These are phyloP conservation scores for Lepidostoma basale DNA, from an alignment of 1,140 invertebrate genomes.

Conservation along the genomic window DNA sequence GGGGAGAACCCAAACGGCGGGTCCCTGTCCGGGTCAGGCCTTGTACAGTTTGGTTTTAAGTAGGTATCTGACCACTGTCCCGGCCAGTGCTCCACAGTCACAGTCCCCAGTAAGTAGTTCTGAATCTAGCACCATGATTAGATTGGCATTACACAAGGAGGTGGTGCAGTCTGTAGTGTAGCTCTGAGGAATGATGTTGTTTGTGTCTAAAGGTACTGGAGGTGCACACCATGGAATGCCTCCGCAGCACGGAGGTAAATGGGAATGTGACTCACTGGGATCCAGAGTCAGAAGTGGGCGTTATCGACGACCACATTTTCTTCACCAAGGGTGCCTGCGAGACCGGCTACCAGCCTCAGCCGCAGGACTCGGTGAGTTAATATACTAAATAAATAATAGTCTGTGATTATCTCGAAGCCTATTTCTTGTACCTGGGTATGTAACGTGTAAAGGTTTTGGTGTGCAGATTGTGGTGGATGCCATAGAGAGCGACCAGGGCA, in stretches of 20 bases:
- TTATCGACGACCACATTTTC: constrained; percentile 61
- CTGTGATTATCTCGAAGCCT: no score
- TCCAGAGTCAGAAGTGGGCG: constrained; percentile 53
- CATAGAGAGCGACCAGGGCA: constrained; percentile 71
- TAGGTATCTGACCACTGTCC: no score
- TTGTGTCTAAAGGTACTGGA: constrained; percentile 59
- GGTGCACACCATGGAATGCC: constrained; percentile 61
- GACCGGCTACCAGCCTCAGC: constrained; percentile 59
- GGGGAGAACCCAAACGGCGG: no score
- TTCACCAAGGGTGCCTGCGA: constrained; percentile 62
- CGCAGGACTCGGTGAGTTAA: constrained; percentile 61
- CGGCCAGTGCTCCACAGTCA: no score
- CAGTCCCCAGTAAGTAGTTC: no score
- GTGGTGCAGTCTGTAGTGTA: not conserved
- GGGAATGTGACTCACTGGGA: constrained; percentile 64
- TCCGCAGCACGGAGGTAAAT: constrained; percentile 60
- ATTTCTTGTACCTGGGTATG: no score
- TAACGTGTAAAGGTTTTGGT: no score
- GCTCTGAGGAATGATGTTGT: not conserved
- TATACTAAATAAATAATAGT: no score
- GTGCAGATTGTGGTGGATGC: constrained; percentile 63
- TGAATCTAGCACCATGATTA: no score
- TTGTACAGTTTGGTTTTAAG: no score
- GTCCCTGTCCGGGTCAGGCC: no score
- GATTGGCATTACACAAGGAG: not conserved